Conservation (phyloP, 2,888 invertebrate species). For the Gymnoscelis rufifasciata region DNA sequence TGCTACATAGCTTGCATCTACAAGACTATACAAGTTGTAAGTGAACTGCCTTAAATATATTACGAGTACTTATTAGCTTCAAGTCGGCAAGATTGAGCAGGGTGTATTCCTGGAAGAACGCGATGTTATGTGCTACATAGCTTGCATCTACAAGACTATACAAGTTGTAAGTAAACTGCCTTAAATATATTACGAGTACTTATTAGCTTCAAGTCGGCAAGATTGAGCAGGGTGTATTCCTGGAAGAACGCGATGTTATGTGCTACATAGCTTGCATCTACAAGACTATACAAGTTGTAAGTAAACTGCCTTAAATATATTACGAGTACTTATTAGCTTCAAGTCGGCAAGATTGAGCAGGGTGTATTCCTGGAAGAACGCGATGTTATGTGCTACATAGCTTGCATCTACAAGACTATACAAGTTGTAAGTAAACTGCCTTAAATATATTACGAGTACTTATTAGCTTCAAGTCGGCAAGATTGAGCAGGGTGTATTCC, state of each 20-base stretch:
- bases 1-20: conserved; percentile 61
- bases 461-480: too few relatives aligned
- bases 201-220: too few relatives aligned
- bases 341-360: too few relatives aligned
- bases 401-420: conserved; percentile 55
- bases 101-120: conserved; percentile 55
- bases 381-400: conserved; percentile 60
- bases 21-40: conserved; percentile 56
- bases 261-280: conserved; percentile 61
- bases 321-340: too few relatives aligned
- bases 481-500: conserved; percentile 59
- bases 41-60: too few relatives aligned
- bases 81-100: too few relatives aligned
- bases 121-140: conserved; percentile 60
- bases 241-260: conserved; percentile 56
- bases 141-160: conserved; percentile 56
- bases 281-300: conserved; percentile 56
- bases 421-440: conserved; percentile 61
- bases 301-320: too few relatives aligned
- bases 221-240: conserved; percentile 59
- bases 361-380: conserved; percentile 55
- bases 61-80: too few relatives aligned
- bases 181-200: too few relatives aligned
- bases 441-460: too few relatives aligned
- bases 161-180: conserved; percentile 61